phyloP scores from a whole-genome alignment of 2,888 invertebrate genomes.

The Lordiphosa andalusiaca region DNA sequence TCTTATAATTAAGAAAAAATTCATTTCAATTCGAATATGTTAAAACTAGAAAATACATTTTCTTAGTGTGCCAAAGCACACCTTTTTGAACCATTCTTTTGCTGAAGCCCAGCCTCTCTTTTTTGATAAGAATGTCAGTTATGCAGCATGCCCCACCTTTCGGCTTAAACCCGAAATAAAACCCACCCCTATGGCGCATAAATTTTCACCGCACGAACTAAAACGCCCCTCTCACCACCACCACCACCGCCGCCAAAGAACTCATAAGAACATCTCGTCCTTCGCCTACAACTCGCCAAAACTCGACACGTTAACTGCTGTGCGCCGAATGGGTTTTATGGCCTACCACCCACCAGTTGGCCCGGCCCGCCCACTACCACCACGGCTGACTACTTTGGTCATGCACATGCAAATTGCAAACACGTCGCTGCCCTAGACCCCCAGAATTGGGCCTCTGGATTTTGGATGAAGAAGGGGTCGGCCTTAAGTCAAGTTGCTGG shows the following conservation, averaged over 20 bases:
- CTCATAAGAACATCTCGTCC: too few species aligned
- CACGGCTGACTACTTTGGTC: constrained; percentile 31
- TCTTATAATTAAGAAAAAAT: too few species aligned
- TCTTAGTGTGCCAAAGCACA: too few species aligned
- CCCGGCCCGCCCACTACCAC: constrained; percentile 14
- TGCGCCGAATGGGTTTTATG: constrained; percentile 67
- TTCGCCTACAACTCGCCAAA: too few species aligned
- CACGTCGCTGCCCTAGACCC: constrained; percentile 52
- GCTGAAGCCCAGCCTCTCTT: too few species aligned
- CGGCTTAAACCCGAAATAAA: neutral
- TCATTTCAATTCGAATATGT: too few species aligned
- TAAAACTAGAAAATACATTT: too few species aligned
- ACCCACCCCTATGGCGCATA: constrained; percentile 39
- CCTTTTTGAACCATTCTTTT: too few species aligned
- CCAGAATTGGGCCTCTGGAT: constrained; percentile 27
- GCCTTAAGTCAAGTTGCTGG: constrained; percentile 49
- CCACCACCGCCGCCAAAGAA: constrained; percentile 35
- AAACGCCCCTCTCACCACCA: constrained; percentile 9
- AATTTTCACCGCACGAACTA: constrained; percentile 51
- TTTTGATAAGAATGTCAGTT: too few species aligned
- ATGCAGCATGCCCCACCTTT: too few species aligned
- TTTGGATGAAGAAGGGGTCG: constrained; percentile 9
- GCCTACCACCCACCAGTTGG: constrained; percentile 26
- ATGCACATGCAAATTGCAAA: constrained; percentile 68
- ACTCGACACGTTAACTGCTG: constrained; percentile 53